Conservation (phyloP, 2,113 vertebrate genomes). For the Pontoporia blainvillei region DNA sequence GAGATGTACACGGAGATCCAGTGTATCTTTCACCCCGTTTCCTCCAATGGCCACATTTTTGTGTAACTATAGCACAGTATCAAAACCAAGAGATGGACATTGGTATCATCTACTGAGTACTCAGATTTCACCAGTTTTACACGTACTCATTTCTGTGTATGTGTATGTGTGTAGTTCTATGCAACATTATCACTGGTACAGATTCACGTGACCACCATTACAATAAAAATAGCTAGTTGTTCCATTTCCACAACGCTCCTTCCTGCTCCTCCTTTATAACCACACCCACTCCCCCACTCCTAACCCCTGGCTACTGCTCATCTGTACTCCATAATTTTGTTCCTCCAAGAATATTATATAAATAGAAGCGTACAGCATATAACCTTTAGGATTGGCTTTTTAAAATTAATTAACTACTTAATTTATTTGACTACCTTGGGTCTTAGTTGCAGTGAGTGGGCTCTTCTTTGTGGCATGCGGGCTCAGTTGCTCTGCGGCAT, state of each 20-base stretch:
- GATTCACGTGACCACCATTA: background rate
- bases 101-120: no score
- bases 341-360: background rate
- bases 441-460: no score
- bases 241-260: background rate
- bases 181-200: background rate
- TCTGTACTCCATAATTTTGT: background rate
- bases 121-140: background rate
- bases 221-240: background rate
- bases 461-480: accelerated
- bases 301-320: background rate
- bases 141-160: background rate
- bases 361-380: background rate
- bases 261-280: background rate
- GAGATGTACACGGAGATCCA: background rate
- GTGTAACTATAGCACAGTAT: background rate
- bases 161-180: background rate
- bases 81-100: background rate
- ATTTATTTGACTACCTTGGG: no score
- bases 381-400: background rate
- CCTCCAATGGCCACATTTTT: background rate
- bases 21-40: background rate
- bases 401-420: no score
- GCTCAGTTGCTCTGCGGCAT: background rate
- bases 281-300: background rate